phyloP scores from a whole-genome alignment of 1,140 invertebrate species.

The Sinella curviseta region DNA sequence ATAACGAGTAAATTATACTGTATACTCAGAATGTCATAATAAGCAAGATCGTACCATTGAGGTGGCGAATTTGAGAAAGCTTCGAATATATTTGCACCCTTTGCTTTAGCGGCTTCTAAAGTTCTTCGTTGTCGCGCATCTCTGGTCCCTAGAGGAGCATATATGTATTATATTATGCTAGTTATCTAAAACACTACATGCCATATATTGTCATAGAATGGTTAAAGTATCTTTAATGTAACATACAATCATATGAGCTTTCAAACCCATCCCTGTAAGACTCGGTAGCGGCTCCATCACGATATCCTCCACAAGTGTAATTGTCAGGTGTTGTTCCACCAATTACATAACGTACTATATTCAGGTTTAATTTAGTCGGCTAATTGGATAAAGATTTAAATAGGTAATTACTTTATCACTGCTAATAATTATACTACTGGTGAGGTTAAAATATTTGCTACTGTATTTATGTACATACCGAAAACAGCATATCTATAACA shows the following conservation, averaged over 20 bases:
- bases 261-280: slow-evolving; percentile 38
- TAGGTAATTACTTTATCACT: neutral
- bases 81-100: slow-evolving; percentile 44
- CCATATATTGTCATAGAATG: neutral
- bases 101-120: slow-evolving; percentile 22
- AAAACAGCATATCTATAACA: slow-evolving; percentile 39
- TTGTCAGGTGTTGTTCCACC: slow-evolving; percentile 43
- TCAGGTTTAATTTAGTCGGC: slow-evolving; percentile 44
- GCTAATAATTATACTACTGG: neutral
- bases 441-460: neutral
- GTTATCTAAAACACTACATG: neutral
- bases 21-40: no score
- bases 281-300: slow-evolving; percentile 41
- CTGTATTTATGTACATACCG: slow-evolving; percentile 30
- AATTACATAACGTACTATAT: slow-evolving; percentile 45
- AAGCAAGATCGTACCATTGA: slow-evolving; percentile 42
- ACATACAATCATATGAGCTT: slow-evolving; percentile 35
- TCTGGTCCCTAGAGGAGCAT: slow-evolving; percentile 30
- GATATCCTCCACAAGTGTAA: slow-evolving; percentile 33
- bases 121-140: slow-evolving; percentile 32
- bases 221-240: neutral
- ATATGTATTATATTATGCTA: neutral
- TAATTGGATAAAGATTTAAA: slow-evolving; percentile 8
- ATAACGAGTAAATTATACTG: neutral
- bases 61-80: slow-evolving; percentile 45